Base-by-base conservation (phyloP, 2,888 invertebrate species). In the Hypena proboscidalis region DNA sequence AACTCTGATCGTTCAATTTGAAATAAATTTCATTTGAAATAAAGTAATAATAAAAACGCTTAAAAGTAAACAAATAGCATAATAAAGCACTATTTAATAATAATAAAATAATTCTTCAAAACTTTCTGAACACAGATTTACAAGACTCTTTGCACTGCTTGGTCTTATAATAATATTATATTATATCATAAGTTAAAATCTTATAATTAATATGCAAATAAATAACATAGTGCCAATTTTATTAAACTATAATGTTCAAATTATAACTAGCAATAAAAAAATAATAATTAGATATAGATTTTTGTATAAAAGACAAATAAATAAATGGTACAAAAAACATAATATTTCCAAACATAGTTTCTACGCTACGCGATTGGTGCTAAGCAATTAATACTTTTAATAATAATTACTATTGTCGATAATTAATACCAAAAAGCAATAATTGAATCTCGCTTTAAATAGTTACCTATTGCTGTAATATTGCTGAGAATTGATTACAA, bases 331-430 rank as follows among this genome's bases (percentile, higher is more conserved):
- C 47, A 67, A 63, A 67, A 64, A 44, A 27, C 30, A 44, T 34
- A n/a, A 53, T 36, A 51, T 44, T 30, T 54, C 46, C 3, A 35
- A 32, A 15, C 26, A 47, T 34, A 42, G 10, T 43, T 54, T 44
- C 31, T 74, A 77, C 67, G 76, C 79, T 77, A 77, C 45, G 73
- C 68, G 53, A 56, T 74, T 73, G 79, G 80, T 80, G 82, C 79
- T 79, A 75, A 54, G 77, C 69, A 55, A 65, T 61, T 50, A 53
- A 68, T 52, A 55, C 38, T 55, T 55, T 55, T 50, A 34, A 61
- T 50, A 36, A 63, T 53, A 41, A 55, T 42, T 48, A 36, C n/a
- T 38, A 38, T 25, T 38, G 30, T 34, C 34, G 11, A 34, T 30
- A 38, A 14, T 11, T 44, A 42, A 64, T 69, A 78, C 74, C 76